Conservation (phyloP, 2,797 vertebrate genomes). For the Megalops cyprinoides region DNA sequence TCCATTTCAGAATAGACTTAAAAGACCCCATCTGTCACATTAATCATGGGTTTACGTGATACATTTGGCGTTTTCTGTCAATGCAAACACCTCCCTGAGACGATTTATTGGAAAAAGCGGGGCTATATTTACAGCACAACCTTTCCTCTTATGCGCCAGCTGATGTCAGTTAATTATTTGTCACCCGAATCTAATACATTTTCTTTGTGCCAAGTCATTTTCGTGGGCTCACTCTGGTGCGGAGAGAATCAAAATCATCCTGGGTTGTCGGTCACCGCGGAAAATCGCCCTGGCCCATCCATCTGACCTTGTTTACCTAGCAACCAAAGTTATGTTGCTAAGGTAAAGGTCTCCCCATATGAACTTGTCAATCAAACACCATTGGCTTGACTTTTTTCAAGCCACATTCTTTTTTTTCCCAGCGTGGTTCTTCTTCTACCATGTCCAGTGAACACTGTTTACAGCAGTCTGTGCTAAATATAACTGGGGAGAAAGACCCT, state of each 20-base stretch:
- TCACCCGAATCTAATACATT: constrained; percentile 84
- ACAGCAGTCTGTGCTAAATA: constrained; percentile 53
- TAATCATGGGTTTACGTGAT: constrained; percentile 69
- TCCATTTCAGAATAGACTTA: constrained; percentile 72
- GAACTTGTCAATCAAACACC: constrained; percentile 82
- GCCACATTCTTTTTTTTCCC: constrained; percentile 36
- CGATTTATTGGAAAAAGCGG: constrained; percentile 69
- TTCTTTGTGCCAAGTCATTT: constrained; percentile 76
- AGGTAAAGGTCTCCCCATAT: constrained; percentile 75
- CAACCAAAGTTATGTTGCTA: constrained; percentile 84
- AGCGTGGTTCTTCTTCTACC: constrained; percentile 30
- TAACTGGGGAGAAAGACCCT: constrained; percentile 31
- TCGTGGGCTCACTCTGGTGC: constrained; percentile 64
- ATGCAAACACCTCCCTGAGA: constrained; percentile 60
- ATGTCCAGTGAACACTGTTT: constrained; percentile 54
- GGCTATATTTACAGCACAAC: constrained; percentile 80
- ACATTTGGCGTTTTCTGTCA: constrained; percentile 69
- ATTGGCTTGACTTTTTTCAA: constrained; percentile 47
- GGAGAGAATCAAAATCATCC: constrained; percentile 68
- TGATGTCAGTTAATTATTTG: constrained; percentile 87
- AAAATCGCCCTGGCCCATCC: constrained; percentile 75
- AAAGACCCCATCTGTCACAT: constrained; percentile 74
- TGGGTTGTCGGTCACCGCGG: constrained; percentile 68
- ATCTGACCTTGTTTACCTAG: constrained; percentile 87
- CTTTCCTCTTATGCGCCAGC: constrained; percentile 75